These are phyloP conservation scores for Micrasema minimum DNA, from an alignment of 1,140 invertebrate genomes.

Conservation along the genomic window DNA sequence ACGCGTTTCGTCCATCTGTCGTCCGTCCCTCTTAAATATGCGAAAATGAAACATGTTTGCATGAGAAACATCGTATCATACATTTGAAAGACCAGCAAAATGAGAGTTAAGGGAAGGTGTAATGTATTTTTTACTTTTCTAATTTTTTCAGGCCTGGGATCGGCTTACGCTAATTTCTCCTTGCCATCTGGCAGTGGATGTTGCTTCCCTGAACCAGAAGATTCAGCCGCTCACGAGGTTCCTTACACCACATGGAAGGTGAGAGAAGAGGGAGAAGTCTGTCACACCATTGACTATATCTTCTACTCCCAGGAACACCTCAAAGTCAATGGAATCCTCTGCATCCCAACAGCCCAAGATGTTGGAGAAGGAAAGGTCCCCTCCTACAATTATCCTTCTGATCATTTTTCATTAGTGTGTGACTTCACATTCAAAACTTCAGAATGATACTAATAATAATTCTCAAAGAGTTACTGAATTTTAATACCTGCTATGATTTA, in stretches of 20 bases:
- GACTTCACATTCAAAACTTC: slow-evolving; percentile 66
- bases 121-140: no score
- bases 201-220: slow-evolving; percentile 57
- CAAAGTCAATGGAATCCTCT: slow-evolving; percentile 70
- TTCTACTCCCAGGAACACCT: slow-evolving; percentile 74
- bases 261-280: slow-evolving; percentile 76
- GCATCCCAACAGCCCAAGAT: slow-evolving; percentile 74
- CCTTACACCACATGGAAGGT: slow-evolving; percentile 85
- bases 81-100: no score
- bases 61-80: no score
- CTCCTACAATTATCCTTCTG: slow-evolving; percentile 78
- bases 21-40: no score
- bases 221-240: slow-evolving; percentile 62
- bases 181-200: not conserved
- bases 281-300: slow-evolving; percentile 84
- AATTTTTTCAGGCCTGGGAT: slow-evolving; percentile 41
- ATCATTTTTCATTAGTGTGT: slow-evolving; percentile 82
- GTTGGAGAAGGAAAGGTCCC: slow-evolving; percentile 77
- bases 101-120: no score
- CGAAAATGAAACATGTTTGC: no score
- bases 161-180: slow-evolving; percentile 42
- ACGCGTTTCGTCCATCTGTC: no score
- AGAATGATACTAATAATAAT: no score
- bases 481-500: no score
- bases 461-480: no score